phyloP scores from a whole-genome alignment of 1,140 invertebrate genomes.

The Ptiloglossa arizonensis region DNA sequence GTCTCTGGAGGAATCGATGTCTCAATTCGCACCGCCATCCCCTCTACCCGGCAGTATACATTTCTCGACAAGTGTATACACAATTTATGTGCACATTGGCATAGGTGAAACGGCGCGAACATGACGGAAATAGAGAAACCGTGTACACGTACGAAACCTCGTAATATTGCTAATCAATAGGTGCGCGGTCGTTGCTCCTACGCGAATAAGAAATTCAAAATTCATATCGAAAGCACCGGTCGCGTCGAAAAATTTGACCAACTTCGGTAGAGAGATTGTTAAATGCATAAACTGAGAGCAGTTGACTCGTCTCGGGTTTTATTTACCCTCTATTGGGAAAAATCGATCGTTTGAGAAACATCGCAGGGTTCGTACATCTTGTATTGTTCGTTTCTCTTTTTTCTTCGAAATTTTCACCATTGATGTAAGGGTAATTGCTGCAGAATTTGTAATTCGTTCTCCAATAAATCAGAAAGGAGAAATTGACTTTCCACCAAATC shows the following conservation, averaged over 20 bases:
- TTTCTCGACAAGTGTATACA: conserved; percentile 2
- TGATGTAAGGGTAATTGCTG: no score
- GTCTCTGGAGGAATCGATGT: conserved; percentile 30
- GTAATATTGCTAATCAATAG: conserved; percentile 10
- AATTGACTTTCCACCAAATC: no score
- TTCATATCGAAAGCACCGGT: neutral
- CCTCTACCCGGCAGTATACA: conserved; percentile 24
- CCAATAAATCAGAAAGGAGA: no score
- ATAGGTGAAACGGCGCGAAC: neutral
- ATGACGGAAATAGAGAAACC: neutral
- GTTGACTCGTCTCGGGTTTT: no score
- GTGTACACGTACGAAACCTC: neutral
- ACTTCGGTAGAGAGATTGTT: no score
- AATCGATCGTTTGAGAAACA: no score
- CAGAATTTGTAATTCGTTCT: neutral
- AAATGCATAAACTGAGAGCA: no score
- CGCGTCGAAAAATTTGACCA: neutral
- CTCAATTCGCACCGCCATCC: neutral
- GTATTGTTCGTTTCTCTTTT: no score
- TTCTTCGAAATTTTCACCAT: no score
- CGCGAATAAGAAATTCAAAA: neutral
- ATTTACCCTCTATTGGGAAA: no score
- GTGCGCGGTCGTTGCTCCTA: neutral
- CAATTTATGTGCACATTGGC: neutral
- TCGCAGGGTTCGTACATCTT: no score